Base-by-base conservation (phyloP, 2,888 invertebrate genomes). In the Cheilosia scutellata region DNA sequence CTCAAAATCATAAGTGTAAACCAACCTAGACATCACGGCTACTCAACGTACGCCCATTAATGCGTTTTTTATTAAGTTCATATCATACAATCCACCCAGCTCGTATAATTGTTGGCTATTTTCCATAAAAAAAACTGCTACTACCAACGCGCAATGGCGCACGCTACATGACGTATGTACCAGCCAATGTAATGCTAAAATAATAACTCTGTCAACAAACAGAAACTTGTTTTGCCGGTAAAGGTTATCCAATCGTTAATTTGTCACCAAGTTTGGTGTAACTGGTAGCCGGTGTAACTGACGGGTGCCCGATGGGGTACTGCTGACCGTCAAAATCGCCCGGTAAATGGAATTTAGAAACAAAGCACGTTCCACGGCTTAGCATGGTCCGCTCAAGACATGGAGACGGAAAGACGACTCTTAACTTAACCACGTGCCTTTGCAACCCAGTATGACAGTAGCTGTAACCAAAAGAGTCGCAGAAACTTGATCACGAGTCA, bases 401-500 rank as follows among this genome's bases (percentile, higher is more conserved):
- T 31, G 31, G 27, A 49, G n/a, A 31, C 5, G 53, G 31, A 13
- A 31, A 55, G 55, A 16, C 31, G 7, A 55, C 55, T 55, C 5
- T 37, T 37, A 37, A 37, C 11, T 37, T 20, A 58, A 58, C 57
- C 57, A 58, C 57, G 57, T 58, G 57, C 6, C 55, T 27, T 11
- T 51, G 13, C 11, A 51, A 27, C 5, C 27, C 7, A 29, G 29
- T 37, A 11, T 37, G 37, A 37, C 33, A 49, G 58, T 27, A n/a
- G 7, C n/a, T 29, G n/a, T 58, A 5, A 7, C 33, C 49, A 53
- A 53, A 66, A 51, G 40, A 40, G 37, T 60, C 55, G n/a, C 55
- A n/a, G 37, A 40, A 49, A 76, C 66, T 49, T 66, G 75, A 76
- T 76, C 75, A 76, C 75, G 75, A 76, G 57, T 51, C 27, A 40